Evolutionary conservation across 1,140 invertebrate genomes (phyloP).

Genomic region (Mylabris phalerata): DNA sequence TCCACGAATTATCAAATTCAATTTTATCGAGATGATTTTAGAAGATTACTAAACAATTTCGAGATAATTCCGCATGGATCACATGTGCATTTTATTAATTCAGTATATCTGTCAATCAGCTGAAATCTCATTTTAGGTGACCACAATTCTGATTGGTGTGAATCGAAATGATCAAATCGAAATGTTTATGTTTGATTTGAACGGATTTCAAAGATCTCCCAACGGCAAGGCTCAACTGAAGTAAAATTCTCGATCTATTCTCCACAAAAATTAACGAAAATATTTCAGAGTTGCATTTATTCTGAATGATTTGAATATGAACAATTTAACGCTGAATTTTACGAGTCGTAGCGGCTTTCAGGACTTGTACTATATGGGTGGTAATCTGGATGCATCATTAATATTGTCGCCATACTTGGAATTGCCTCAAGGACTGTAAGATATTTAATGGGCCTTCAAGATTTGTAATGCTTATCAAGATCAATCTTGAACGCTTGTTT

Average conservation of each 20-base stretch:
- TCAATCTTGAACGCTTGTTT: not conserved
- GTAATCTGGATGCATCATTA: not conserved
- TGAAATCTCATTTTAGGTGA: constrained; percentile 24
- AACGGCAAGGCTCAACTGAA: constrained; percentile 35
- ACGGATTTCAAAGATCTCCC: constrained; percentile 36
- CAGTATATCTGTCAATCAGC: not conserved
- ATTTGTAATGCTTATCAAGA: not conserved
- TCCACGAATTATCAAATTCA: not conserved
- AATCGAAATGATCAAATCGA: constrained; percentile 26
- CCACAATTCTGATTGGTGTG: constrained; percentile 34
- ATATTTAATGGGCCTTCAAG: not conserved
- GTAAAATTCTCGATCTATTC: constrained; percentile 8
- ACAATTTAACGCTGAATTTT: constrained; percentile 31
- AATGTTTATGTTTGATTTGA: constrained; percentile 32
- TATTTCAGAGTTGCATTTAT: constrained; percentile 35
- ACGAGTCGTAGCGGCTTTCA: constrained; percentile 19
- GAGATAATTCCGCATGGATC: not conserved
- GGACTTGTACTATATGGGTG: constrained; percentile 19
- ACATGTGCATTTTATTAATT: not conserved
- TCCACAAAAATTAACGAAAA: not conserved
- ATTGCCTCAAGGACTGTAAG: constrained; percentile 36
- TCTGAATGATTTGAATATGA: constrained; percentile 22
- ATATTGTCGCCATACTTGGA: constrained; percentile 35
- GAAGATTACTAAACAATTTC: not conserved
- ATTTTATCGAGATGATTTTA: not conserved